Percentiles rank a stretch among this genome's conserved stretches.
phyloP scores from a whole-genome alignment of 1,140 invertebrate genomes.

The Bombus pascuorum region DNA sequence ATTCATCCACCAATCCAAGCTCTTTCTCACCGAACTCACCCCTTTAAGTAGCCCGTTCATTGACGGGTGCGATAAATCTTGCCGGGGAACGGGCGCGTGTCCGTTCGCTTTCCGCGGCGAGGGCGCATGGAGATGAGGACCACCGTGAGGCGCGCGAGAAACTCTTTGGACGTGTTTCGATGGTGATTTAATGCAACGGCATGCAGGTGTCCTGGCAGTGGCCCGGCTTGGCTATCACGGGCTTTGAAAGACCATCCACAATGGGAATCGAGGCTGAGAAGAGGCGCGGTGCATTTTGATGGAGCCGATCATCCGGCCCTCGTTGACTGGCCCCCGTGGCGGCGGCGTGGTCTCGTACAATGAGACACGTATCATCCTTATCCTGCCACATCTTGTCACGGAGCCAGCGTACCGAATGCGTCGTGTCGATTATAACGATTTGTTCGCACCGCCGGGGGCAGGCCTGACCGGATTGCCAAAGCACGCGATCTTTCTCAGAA shows the following conservation, averaged over 20 bases:
- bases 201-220: conserved; percentile 49
- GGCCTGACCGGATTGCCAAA: conserved; percentile 49
- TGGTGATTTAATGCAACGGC: conserved; percentile 63
- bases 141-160: conserved; percentile 48
- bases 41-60: background rate
- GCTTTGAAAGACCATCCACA: conserved; percentile 19
- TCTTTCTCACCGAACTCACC: background rate
- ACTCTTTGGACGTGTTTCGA: conserved; percentile 41
- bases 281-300: conserved; percentile 68
- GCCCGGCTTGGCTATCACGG: conserved; percentile 48
- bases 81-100: background rate
- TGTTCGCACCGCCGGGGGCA: conserved; percentile 60
- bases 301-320: conserved; percentile 46
- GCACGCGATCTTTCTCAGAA: conserved; percentile 22
- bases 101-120: conserved; percentile 44
- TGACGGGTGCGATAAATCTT: conserved; percentile 52
- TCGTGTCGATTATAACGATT: conserved; percentile 71
- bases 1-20: background rate
- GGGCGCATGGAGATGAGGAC: conserved; percentile 55
- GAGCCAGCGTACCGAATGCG: conserved; percentile 56
- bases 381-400: conserved; percentile 70
- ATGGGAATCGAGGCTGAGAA: conserved; percentile 53
- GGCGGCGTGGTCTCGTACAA: conserved; percentile 43
- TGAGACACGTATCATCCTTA: conserved; percentile 72
- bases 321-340: background rate